Conservation (phyloP, 2,797 vertebrate species). For the Remorina albescens region DNA sequence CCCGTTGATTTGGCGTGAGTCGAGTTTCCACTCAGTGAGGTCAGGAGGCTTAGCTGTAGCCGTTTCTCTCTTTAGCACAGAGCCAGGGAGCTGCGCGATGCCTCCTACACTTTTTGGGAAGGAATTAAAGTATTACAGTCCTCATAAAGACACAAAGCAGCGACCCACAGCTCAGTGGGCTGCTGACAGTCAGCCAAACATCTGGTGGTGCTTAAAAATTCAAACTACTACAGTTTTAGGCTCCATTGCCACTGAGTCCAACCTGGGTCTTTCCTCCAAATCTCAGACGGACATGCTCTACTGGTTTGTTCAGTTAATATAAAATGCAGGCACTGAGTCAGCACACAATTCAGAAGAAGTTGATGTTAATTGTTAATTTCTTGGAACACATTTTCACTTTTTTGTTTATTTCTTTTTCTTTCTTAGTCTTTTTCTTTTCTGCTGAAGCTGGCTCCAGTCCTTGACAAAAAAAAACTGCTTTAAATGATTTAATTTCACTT, state of each 20-base stretch:
- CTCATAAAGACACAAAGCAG: conserved; percentile 60
- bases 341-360: conserved; percentile 2
- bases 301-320: conserved; percentile 1
- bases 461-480: neutral
- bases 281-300: neutral
- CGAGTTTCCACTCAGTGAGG: conserved; percentile 59
- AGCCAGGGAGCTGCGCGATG: conserved; percentile 45
- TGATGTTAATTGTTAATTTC: conserved; percentile 41
- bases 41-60: conserved; percentile 71
- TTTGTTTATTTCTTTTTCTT: neutral
- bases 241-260: conserved; percentile 10
- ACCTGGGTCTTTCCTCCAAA: conserved; percentile 10
- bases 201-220: conserved; percentile 59
- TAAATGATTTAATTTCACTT: conserved; percentile 11
- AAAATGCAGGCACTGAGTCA: conserved; percentile 10
- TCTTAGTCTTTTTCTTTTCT: conserved; percentile 23
- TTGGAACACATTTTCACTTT: conserved; percentile 4
- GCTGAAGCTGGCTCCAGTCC: conserved; percentile 9
- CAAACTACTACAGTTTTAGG: conserved; percentile 48
- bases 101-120: conserved; percentile 62
- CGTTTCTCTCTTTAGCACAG: conserved; percentile 48
- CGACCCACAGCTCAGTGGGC: conserved; percentile 45
- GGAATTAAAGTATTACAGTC: conserved; percentile 72
- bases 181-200: conserved; percentile 58
- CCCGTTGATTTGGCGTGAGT: conserved; percentile 56